Evolutionary conservation across 2,797 vertebrate genomes (phyloP).

Genomic region (Rhinogobio ventralis): DNA sequence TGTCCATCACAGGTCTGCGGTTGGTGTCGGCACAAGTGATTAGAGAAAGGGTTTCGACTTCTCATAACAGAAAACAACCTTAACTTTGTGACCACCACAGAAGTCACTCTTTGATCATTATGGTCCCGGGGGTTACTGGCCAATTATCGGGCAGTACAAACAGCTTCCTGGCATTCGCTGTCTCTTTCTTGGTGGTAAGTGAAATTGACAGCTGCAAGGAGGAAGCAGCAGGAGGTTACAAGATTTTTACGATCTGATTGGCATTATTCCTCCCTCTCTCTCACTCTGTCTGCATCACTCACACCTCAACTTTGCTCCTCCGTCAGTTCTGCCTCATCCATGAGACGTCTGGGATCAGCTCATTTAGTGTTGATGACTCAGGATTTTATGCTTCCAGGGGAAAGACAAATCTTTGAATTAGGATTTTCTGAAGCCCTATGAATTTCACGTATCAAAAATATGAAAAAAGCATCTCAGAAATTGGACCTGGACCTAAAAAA

Average conservation of each 20-base stretch:
- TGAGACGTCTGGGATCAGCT: constrained; percentile 8
- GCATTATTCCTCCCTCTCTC: constrained; percentile 32
- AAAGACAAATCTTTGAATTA: constrained; percentile 7
- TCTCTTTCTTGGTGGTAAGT: constrained; percentile 41
- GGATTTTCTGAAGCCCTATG: background rate
- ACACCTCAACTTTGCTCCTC: constrained; percentile 10
- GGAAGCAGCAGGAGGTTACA: constrained; percentile 39
- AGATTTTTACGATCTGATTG: constrained; percentile 43
- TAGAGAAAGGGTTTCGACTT: constrained; percentile 9
- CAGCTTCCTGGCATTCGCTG: constrained; percentile 18
- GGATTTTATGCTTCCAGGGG: background rate
- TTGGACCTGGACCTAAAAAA: background rate
- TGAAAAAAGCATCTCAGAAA: background rate
- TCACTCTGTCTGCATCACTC: background rate
- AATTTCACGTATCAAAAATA: background rate
- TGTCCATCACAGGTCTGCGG: constrained; percentile 4
- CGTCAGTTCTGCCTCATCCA: constrained; percentile 6
- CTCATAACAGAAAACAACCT: constrained; percentile 26
- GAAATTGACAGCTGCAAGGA: constrained; percentile 53
- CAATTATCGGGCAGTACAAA: constrained; percentile 46
- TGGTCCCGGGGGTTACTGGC: constrained; percentile 24
- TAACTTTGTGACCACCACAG: constrained; percentile 1
- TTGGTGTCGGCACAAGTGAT: background rate
- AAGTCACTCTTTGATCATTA: constrained; percentile 38
- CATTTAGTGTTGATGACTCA: constrained; percentile 27